Conservation (phyloP, 2,888 invertebrate genomes). For the Lasioglossum villosulum region DNA sequence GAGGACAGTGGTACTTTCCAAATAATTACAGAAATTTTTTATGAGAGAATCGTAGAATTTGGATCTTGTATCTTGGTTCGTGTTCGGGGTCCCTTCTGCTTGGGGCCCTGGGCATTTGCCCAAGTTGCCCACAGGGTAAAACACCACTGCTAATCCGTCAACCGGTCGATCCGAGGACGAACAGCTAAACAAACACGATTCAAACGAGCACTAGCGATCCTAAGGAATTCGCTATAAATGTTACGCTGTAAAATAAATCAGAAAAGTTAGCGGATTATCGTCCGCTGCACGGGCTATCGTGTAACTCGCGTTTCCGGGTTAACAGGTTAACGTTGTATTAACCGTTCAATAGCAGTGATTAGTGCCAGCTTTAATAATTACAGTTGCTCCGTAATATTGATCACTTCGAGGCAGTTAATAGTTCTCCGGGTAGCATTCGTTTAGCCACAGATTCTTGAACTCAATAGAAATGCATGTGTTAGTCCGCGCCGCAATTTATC, state of each 20-base stretch:
- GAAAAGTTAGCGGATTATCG: neutral
- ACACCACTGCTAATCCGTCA: too few relatives aligned
- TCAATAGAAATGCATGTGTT: neutral
- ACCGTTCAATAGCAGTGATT: neutral
- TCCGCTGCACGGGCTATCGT: neutral
- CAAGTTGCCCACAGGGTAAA: too few relatives aligned
- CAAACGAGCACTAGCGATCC: neutral
- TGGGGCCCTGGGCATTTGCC: too few relatives aligned
- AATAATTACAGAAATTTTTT: too few relatives aligned
- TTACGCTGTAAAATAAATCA: neutral
- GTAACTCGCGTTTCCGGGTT: slow-evolving; percentile 4
- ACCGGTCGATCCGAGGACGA: neutral
- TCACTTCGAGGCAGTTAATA: neutral
- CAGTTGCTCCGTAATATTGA: slow-evolving; percentile 4
- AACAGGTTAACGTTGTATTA: slow-evolving; percentile 7
- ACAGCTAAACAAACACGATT: neutral
- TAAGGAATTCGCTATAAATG: neutral
- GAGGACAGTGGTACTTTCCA: too few relatives aligned
- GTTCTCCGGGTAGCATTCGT: neutral
- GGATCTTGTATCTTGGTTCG: too few relatives aligned
- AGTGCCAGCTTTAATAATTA: slow-evolving; percentile 1
- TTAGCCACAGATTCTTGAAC: slow-evolving; percentile 1
- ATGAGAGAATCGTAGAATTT: too few relatives aligned
- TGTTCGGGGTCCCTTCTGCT: too few relatives aligned
- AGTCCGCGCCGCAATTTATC: neutral